A percentile compares a stretch with the other conserved stretches of the same genome.
phyloP scores from a whole-genome alignment of 2,113 vertebrate species.

The Harpagus bidentatus region DNA sequence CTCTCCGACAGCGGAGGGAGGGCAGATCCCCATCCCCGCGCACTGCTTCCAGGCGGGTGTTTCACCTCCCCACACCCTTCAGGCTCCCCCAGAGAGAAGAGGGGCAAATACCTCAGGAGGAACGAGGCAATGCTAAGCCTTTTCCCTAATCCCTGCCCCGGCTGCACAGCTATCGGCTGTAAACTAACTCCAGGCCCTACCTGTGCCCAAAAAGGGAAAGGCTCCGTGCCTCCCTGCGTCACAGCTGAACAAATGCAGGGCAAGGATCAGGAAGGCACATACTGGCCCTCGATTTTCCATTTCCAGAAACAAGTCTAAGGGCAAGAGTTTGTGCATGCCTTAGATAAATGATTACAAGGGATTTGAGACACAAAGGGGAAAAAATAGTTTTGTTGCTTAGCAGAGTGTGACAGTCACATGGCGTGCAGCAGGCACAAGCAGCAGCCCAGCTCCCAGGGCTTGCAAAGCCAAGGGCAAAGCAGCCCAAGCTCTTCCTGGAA shows the following conservation, averaged over 20 bases:
- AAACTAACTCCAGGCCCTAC: background rate
- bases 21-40: background rate
- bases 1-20: background rate
- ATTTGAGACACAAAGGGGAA: slow-evolving; percentile 13
- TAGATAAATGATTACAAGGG: slow-evolving; percentile 33
- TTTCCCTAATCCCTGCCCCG: background rate
- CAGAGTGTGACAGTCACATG: background rate
- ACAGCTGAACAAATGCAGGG: background rate
- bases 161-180: background rate
- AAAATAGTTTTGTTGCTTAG: background rate
- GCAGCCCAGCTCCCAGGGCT: background rate
- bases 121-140: background rate
- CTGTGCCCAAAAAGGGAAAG: background rate
- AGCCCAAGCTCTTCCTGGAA: background rate
- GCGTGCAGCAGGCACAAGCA: accelerated
- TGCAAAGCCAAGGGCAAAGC: background rate
- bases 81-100: background rate
- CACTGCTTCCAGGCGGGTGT: background rate
- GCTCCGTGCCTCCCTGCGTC: background rate
- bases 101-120: background rate
- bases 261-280: background rate
- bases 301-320: background rate
- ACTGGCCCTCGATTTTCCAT: background rate
- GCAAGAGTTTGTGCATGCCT: background rate
- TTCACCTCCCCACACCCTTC: background rate